Conservation (phyloP, 2,888 invertebrate genomes). For the Cataglyphis rosenhaueri region DNA sequence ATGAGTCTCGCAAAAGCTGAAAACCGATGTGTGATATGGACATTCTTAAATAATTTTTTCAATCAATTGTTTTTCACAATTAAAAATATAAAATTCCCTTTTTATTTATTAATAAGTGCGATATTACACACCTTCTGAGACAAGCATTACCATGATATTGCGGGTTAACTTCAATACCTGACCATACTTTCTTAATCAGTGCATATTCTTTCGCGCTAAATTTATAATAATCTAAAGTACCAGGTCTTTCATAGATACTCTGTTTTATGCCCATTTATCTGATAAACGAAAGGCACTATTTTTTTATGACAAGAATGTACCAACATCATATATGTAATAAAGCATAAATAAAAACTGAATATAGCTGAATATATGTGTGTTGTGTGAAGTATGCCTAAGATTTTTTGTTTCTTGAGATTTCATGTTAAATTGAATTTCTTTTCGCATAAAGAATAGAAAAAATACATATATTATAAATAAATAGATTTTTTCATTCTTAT, state of each 20-base stretch:
- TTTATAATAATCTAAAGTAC: conserved; percentile 60
- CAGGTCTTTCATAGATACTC: conserved; percentile 64
- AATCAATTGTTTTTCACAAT: not conserved
- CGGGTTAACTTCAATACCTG: conserved; percentile 74
- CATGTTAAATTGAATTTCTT: not conserved
- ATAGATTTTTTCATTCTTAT: not conserved
- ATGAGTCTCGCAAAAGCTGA: conserved; percentile 73
- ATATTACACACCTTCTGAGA: conserved; percentile 70
- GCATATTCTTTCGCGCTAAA: conserved; percentile 67
- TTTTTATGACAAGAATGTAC: not conserved
- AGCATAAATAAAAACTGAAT: not conserved
- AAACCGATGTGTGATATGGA: not conserved
- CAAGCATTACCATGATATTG: conserved; percentile 75
- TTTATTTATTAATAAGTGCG: not conserved
- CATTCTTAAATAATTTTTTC: not conserved
- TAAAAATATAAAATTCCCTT: not conserved
- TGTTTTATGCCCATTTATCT: conserved; percentile 62
- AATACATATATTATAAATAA: not conserved
- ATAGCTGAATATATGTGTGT: not conserved
- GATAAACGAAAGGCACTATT: not conserved
- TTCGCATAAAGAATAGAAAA: not conserved
- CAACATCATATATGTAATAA: not conserved
- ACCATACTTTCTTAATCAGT: conserved; percentile 72
- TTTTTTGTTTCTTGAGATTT: not conserved
- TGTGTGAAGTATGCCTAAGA: conserved; percentile 6